Percentiles rank a stretch among this genome's conserved stretches.
Evolutionary conservation across 2,797 vertebrate species (phyloP).

Genomic region (Heterohyrax brucei): DNA sequence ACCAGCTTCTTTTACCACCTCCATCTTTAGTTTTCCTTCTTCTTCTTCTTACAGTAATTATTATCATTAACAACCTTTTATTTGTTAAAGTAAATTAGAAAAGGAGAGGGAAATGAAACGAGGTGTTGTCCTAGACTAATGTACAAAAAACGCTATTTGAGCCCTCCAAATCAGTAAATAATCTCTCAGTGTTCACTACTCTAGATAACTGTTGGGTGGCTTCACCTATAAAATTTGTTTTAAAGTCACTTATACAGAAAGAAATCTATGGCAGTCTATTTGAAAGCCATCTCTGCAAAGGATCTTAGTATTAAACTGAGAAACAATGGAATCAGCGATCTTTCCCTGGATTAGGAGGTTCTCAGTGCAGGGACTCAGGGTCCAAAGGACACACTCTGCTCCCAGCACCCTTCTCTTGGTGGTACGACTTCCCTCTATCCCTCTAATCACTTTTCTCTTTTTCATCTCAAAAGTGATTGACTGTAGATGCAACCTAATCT

Average conservation of each 20-base stretch:
- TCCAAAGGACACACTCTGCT: too few species aligned
- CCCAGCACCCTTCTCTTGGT: too few species aligned
- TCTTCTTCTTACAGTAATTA: too few species aligned
- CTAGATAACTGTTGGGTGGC: not conserved
- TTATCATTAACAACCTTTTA: not conserved
- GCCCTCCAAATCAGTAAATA: not conserved
- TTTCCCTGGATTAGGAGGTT: too few species aligned
- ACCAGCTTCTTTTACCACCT: not conserved
- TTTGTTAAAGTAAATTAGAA: conserved; percentile 27
- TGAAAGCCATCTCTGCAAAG: not conserved
- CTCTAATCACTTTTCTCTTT: too few species aligned
- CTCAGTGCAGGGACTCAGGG: too few species aligned
- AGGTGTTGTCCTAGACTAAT: rapidly evolving
- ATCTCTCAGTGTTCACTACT: not conserved
- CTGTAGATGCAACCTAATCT: too few species aligned
- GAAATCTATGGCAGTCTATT: not conserved
- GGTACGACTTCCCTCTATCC: too few species aligned
- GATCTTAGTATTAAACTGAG: not conserved
- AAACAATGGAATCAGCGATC: too few species aligned
- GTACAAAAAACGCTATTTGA: not conserved
- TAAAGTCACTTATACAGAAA: not conserved
- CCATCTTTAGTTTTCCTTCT: too few species aligned
- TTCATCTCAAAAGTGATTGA: too few species aligned
- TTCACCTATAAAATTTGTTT: not conserved
- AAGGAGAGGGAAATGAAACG: not conserved